Evolutionary conservation across 2,113 vertebrate genomes (phyloP).

Genomic region (Podarcis raffonei): DNA sequence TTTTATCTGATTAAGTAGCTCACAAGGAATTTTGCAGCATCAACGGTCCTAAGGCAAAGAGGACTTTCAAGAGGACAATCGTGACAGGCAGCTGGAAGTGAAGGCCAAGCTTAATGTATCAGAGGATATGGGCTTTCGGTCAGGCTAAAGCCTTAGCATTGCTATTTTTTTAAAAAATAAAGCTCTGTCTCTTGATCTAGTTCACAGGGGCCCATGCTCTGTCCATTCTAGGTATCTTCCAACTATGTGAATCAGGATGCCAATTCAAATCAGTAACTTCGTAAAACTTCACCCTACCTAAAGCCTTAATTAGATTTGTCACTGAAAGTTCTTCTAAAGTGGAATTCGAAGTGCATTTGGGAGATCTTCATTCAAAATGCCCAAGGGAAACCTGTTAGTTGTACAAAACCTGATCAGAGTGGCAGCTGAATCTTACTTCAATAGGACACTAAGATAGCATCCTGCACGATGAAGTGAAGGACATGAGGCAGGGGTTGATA

Average conservation of each 20-base stretch:
- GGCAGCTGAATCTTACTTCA: too few species aligned
- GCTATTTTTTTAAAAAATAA: neutral
- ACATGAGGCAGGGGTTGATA: too few species aligned
- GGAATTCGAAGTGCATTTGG: neutral
- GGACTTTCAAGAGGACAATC: conserved; percentile 9
- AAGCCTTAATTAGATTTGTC: neutral
- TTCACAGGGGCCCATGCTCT: neutral
- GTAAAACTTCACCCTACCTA: neutral
- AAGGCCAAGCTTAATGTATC: neutral
- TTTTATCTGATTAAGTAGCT: neutral
- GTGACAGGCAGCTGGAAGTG: neutral
- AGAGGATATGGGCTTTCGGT: neutral
- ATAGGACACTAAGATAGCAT: too few species aligned
- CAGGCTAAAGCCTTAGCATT: neutral
- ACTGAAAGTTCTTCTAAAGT: too few species aligned
- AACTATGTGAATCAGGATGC: neutral
- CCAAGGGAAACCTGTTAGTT: neutral
- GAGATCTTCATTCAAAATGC: neutral
- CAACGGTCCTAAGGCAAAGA: neutral
- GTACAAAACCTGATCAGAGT: too few species aligned
- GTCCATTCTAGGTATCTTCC: neutral
- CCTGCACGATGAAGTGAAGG: too few species aligned
- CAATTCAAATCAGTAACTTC: too few species aligned
- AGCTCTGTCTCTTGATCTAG: neutral
- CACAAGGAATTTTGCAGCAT: neutral